Evolutionary conservation across 2,113 vertebrate species (phyloP), one percentile per base, ranked within the genome.

Genomic region (Physeter macrocephalus): DNA sequence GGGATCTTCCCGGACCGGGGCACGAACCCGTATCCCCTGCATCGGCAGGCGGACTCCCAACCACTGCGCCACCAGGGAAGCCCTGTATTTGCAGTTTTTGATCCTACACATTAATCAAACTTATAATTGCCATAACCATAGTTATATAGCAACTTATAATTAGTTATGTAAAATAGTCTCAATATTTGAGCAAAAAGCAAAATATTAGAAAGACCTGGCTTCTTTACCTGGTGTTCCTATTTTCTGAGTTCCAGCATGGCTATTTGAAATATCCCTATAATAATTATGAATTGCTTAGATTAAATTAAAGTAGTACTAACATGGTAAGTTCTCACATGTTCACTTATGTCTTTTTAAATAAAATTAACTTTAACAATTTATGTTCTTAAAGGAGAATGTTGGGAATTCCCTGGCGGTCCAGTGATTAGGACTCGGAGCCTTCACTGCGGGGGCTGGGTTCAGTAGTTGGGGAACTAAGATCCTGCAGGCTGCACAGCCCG

Each of bases 281-380:
- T 77, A 67, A 77, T 13, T 34, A 6, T 52, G n/a, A 88, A 39
- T 43, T 54, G 13, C 31, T 71, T 88, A 66, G 49, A 57, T 43
- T 57, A 72, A 85, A 93, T 43, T 57, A 72, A 85, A 91, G 66
- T 39, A 41, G 49, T n/a, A 78, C 11, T 75, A 90, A 43, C 13
- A 11, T 41, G 15, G 14, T 49, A 74, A 59, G 49, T 86, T 75
- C 64, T 81, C 83, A 80, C 25, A 36, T 36, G 59, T 36, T 61
- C 61, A 25, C n/a, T 59, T 39, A 8, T 18, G 21, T 71, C 69
- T 84, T 93, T 72, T 75, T 82, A 57, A 90, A 43, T 84, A 84
- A 86, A 90, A 86, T 86, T 64, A 72, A 81, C n/a, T 90, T 72
- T 64, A 29, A 93, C 43, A 86, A 93, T 75, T 59, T 84, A n/a